A percentile compares a stretch with the other conserved stretches of the same genome.
phyloP scores from a whole-genome alignment of 2,888 invertebrate species.

The Abscondita cerata region DNA sequence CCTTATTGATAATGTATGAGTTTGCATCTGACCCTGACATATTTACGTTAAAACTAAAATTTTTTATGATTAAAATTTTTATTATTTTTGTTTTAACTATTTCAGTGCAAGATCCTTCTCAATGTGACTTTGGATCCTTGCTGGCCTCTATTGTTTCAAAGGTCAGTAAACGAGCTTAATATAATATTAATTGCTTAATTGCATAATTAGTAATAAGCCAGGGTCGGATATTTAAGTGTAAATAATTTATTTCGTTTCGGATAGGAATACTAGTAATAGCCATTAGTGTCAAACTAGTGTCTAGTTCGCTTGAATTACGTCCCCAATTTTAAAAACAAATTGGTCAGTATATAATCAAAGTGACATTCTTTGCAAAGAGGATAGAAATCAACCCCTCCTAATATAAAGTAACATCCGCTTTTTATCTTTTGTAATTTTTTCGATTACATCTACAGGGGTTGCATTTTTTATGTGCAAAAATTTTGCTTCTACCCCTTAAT shows the following conservation, averaged over 20 bases:
- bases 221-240: constrained; percentile 31
- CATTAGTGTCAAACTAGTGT: constrained; percentile 11
- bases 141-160: constrained; percentile 60
- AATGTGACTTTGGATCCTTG: constrained; percentile 61
- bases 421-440: constrained; percentile 31
- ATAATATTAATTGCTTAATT: constrained; percentile 31
- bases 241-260: constrained; percentile 14
- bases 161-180: constrained; percentile 56
- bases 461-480: constrained; percentile 59
- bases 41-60: constrained; percentile 15
- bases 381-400: constrained; percentile 13
- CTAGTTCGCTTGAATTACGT: constrained; percentile 2
- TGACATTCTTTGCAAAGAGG: constrained; percentile 3
- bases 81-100: constrained; percentile 55
- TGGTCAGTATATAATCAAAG: constrained; percentile 10
- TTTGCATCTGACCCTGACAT: constrained; percentile 30
- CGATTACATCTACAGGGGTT: constrained; percentile 46
- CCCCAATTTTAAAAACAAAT: constrained; percentile 10
- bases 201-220: constrained; percentile 35
- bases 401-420: constrained; percentile 11
- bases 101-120: constrained; percentile 61
- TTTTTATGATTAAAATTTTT: constrained; percentile 31
- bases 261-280: constrained; percentile 4
- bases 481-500: constrained; percentile 51
- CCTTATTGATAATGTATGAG: constrained; percentile 1